These are phyloP conservation scores for Horisme vitalbata DNA, from an alignment of 2,888 invertebrate genomes.

Conservation along the genomic window DNA sequence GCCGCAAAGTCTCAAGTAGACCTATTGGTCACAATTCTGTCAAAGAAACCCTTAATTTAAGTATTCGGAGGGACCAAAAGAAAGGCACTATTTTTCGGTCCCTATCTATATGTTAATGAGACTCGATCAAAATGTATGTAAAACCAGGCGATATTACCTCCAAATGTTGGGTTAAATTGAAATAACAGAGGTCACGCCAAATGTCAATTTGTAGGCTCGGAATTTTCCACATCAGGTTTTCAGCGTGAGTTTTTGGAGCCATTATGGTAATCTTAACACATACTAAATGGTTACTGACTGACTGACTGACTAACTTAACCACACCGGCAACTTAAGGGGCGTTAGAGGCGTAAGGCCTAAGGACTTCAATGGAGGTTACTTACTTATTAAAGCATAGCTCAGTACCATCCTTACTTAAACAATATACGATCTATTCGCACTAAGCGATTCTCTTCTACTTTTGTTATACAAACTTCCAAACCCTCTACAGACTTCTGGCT, in stretches of 20 bases:
- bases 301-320: no score
- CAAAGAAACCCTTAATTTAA: conserved; percentile 59
- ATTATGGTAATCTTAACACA: not conserved
- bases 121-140: conserved; percentile 62
- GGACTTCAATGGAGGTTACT: no score
- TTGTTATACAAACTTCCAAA: no score
- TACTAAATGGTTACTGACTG: no score
- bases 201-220: conserved; percentile 36
- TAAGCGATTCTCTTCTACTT: no score
- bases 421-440: no score
- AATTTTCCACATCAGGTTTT: conserved; percentile 13
- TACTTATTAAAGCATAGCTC: no score
- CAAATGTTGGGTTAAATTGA: conserved; percentile 50
- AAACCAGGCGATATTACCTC: conserved; percentile 57
- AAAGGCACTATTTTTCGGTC: conserved; percentile 58
- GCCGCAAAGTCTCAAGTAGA: conserved; percentile 42
- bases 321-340: no score
- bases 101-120: conserved; percentile 67
- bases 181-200: conserved; percentile 51
- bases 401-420: no score
- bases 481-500: no score
- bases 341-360: no score
- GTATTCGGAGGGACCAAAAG: conserved; percentile 49
- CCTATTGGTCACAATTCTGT: conserved; percentile 47
- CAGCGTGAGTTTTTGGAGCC: not conserved